A percentile compares a stretch with the other conserved stretches of the same genome.
Evolutionary conservation across 2,797 vertebrate species (phyloP).

Genomic region (Malacoraja senta): DNA sequence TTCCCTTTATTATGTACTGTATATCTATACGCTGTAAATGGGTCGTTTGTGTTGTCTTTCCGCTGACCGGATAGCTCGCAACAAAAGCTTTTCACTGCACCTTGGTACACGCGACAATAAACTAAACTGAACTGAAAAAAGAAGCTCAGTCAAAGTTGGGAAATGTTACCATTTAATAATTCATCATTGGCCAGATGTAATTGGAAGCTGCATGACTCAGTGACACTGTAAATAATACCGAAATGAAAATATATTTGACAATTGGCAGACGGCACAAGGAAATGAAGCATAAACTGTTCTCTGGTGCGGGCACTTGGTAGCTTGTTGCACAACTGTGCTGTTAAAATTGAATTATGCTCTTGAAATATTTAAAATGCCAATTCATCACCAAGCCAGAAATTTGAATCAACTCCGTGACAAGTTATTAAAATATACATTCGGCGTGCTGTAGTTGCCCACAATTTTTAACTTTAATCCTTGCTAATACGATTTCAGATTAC

Average conservation of each 20-base stretch:
- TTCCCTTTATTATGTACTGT: no score
- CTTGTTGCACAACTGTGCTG: conserved; percentile 25
- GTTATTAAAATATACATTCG: conserved; percentile 36
- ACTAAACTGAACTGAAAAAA: no score
- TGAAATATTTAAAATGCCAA: conserved; percentile 36
- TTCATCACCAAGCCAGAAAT: conserved; percentile 28
- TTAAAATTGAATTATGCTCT: conserved; percentile 34
- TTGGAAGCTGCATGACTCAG: conserved; percentile 15
- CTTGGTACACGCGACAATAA: no score
- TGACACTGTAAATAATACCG: conserved; percentile 9
- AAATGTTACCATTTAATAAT: conserved; percentile 28
- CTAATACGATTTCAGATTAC: conserved; percentile 36
- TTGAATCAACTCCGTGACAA: conserved; percentile 37
- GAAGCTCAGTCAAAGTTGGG: background rate
- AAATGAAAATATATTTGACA: conserved; percentile 23
- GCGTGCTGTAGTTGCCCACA: background rate
- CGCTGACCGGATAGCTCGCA: no score
- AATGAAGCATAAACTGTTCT: background rate
- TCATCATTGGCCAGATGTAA: background rate
- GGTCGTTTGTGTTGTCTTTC: no score
- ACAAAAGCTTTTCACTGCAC: no score
- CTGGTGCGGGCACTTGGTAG: background rate
- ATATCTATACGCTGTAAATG: no score
- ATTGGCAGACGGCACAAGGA: conserved; percentile 1
- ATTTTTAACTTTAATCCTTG: conserved; percentile 38